phyloP scores from a whole-genome alignment of 35 echinoderm and acorn worm genomes.

The Diadema setosum region DNA sequence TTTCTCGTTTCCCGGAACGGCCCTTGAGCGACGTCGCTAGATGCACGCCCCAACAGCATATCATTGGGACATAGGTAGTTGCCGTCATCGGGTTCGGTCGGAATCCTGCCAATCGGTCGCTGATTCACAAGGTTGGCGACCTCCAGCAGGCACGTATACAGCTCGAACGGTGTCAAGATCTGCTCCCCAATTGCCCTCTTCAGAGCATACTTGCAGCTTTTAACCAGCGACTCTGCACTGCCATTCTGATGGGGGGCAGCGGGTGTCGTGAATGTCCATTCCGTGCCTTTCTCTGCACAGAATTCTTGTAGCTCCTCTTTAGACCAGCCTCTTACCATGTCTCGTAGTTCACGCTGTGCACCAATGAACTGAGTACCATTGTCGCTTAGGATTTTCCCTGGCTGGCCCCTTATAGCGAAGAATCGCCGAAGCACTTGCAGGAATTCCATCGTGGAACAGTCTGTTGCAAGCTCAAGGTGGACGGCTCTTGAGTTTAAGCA shows the following conservation, averaged over 20 bases:
- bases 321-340: conserved; percentile 53
- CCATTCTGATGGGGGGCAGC: conserved; percentile 52
- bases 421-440: too few species aligned
- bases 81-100: conserved; percentile 47
- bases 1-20: too few species aligned
- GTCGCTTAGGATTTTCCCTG: too few species aligned
- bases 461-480: too few species aligned
- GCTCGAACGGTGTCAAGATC: conserved; percentile 22
- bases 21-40: conserved; percentile 6
- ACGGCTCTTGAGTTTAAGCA: conserved; percentile 73
- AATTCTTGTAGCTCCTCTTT: conserved; percentile 35
- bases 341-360: conserved; percentile 46
- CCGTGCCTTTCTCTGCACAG: conserved; percentile 44
- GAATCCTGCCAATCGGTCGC: too few species aligned
- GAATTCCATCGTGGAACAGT: too few species aligned
- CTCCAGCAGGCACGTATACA: conserved; percentile 42
- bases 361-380: too few species aligned
- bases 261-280: conserved; percentile 62
- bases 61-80: conserved; percentile 18
- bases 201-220: conserved; percentile 39
- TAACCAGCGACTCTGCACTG: conserved; percentile 42
- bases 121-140: conserved; percentile 41
- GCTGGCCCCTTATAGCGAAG: too few species aligned
- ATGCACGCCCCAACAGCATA: conserved; percentile 9
- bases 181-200: conserved; percentile 63